Evolutionary conservation across 2,113 vertebrate genomes (phyloP).

Genomic region (Hypanus sabinus): DNA sequence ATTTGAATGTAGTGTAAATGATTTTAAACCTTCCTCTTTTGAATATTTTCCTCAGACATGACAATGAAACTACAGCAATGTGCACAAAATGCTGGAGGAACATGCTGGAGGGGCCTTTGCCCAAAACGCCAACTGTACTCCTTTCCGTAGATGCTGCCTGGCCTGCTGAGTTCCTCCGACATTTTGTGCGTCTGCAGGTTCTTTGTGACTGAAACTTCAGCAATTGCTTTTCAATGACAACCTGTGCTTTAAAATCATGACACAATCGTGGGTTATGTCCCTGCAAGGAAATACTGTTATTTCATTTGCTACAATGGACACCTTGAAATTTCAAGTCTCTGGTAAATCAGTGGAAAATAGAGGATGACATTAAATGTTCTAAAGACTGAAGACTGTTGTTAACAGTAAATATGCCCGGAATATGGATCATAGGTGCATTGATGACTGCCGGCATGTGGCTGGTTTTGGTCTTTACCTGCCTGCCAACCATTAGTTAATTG

Average conservation of each 20-base stretch:
- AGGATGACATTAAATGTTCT: constrained; percentile 10
- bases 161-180: no score
- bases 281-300: not conserved
- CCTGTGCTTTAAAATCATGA: not conserved
- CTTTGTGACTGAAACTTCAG: not conserved
- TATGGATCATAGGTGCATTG: not conserved
- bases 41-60: not conserved
- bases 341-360: constrained; percentile 17
- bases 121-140: no score
- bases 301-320: not conserved
- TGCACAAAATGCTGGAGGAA: no score
- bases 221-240: not conserved
- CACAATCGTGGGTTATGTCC: not conserved
- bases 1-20: not conserved
- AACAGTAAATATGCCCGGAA: not conserved
- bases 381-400: not conserved
- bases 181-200: no score
- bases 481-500: not conserved
- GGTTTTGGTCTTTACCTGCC: not conserved
- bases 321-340: not conserved
- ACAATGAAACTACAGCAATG: not conserved
- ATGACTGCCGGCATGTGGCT: not conserved
- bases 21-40: not conserved
- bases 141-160: no score
- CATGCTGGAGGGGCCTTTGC: no score